Percentiles rank a stretch among this genome's conserved stretches.
Conservation (phyloP, 2,888 invertebrate genomes). For the Meandrusa payeni region DNA sequence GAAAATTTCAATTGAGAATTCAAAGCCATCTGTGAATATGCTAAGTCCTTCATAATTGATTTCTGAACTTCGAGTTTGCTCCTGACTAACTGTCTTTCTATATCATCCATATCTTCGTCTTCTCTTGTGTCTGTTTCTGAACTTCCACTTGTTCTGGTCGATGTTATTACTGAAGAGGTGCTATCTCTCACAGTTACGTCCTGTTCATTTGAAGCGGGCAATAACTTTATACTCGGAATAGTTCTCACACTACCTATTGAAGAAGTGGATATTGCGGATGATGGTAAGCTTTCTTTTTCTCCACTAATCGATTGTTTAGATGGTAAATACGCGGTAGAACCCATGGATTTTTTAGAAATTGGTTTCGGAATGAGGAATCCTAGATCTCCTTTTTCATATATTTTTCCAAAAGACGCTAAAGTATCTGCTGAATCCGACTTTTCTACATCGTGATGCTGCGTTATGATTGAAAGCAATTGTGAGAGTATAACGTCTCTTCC, state of each 20-base stretch:
- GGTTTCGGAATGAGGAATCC: conserved; percentile 84
- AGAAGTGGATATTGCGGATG: conserved; percentile 38
- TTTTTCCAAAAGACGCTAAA: conserved; percentile 70
- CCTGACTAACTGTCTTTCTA: conserved; percentile 48
- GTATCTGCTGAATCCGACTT: conserved; percentile 63
- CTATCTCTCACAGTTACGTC: conserved; percentile 50
- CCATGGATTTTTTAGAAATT: conserved; percentile 40
- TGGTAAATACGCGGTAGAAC: conserved; percentile 31
- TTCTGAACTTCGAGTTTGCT: conserved; percentile 64
- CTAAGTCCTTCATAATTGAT: conserved; percentile 64
- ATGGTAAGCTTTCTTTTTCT: conserved; percentile 34
- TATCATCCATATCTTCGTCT: conserved; percentile 38
- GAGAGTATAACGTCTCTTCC: conserved; percentile 74
- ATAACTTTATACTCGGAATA: conserved; percentile 55
- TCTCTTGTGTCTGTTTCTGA: conserved; percentile 34
- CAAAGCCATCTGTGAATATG: conserved; percentile 46
- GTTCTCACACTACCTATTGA: conserved; percentile 56
- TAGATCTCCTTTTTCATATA: conserved; percentile 84
- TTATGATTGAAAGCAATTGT: conserved; percentile 77
- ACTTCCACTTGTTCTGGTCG: conserved; percentile 46
- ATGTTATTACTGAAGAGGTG: conserved; percentile 57
- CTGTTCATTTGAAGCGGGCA: conserved; percentile 42
- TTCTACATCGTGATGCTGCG: conserved; percentile 62
- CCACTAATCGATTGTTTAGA: conserved; percentile 36
- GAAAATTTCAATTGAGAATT: conserved; percentile 38